These are phyloP conservation scores for Tangara arthus DNA, from an alignment of 2,797 vertebrate species.

Conservation along the genomic window DNA sequence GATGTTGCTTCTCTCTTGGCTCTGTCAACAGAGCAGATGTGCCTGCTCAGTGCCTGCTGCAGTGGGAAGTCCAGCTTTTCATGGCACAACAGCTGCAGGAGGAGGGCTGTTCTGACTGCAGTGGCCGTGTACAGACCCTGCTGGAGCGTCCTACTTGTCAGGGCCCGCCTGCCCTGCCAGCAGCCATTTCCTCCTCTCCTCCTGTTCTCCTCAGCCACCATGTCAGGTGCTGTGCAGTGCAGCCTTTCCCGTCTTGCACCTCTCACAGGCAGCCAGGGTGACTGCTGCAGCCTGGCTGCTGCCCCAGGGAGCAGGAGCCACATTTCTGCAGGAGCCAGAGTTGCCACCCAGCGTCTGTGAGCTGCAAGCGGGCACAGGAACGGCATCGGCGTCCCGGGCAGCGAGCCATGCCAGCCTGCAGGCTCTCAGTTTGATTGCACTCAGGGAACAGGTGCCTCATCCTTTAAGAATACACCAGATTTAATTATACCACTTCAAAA, in stretches of 20 bases:
- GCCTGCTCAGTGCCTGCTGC: not conserved
- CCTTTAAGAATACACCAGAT: not conserved
- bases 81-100: not conserved
- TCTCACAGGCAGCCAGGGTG: not conserved
- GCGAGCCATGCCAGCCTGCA: not conserved
- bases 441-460: not conserved
- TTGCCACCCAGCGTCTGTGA: not conserved
- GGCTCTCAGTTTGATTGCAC: not conserved
- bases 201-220: not conserved
- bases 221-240: accelerated
- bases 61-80: not conserved
- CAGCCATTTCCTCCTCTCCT: not conserved
- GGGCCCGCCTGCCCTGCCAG: not conserved
- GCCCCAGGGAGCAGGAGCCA: not conserved
- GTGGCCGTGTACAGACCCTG: accelerated
- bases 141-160: not conserved
- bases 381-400: not conserved
- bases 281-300: not conserved
- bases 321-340: not conserved
- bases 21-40: not conserved
- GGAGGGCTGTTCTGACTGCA: not conserved
- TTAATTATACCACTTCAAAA: not conserved
- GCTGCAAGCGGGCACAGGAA: not conserved
- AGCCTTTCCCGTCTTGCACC: not conserved
- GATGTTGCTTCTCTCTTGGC: not conserved